A percentile compares a stretch with the other conserved stretches of the same genome.
Conservation (phyloP, 2,113 vertebrate species). For the Mormyrus iriodes region DNA sequence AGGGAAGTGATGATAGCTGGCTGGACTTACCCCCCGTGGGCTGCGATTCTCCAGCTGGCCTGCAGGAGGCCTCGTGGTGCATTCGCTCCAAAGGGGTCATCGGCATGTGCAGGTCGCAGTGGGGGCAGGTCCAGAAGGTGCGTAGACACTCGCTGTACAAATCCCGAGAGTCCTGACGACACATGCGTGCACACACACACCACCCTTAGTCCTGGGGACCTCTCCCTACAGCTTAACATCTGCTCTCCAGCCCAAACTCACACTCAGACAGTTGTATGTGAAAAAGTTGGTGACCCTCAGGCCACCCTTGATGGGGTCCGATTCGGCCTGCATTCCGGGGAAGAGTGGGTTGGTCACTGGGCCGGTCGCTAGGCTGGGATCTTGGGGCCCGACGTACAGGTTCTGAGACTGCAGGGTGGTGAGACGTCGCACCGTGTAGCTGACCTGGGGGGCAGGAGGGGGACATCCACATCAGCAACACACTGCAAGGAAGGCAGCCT, state of each 20-base stretch:
- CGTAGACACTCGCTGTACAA: slow-evolving; percentile 84
- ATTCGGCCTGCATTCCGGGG: slow-evolving; percentile 53
- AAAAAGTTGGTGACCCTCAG: slow-evolving; percentile 68
- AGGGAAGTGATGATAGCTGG: not conserved
- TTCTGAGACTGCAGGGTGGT: slow-evolving; percentile 71
- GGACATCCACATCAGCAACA: not conserved
- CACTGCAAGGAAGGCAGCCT: not conserved
- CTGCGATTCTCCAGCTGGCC: slow-evolving; percentile 48
- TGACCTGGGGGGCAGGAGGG: slow-evolving; percentile 53
- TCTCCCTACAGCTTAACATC: not conserved
- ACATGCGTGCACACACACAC: not conserved
- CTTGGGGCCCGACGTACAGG: slow-evolving; percentile 76
- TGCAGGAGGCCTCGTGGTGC: slow-evolving; percentile 71
- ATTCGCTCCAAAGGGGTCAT: slow-evolving; percentile 81
- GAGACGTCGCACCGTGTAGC: slow-evolving; percentile 68
- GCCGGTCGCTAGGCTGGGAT: slow-evolving; percentile 20
- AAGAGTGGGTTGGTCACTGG: slow-evolving; percentile 54
- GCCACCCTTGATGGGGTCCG: slow-evolving; percentile 77
- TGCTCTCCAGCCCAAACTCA: slow-evolving; percentile 51
- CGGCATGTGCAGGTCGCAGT: slow-evolving; percentile 77
- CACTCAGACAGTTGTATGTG: slow-evolving; percentile 83
- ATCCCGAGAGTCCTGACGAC: slow-evolving; percentile 65
- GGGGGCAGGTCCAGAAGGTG: slow-evolving; percentile 83
- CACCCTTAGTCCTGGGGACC: not conserved
- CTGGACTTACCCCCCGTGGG: slow-evolving; percentile 36